Percentiles rank a stretch among this genome's conserved stretches.
Conservation (phyloP, 2,113 vertebrate genomes). For the Perca fluviatilis region DNA sequence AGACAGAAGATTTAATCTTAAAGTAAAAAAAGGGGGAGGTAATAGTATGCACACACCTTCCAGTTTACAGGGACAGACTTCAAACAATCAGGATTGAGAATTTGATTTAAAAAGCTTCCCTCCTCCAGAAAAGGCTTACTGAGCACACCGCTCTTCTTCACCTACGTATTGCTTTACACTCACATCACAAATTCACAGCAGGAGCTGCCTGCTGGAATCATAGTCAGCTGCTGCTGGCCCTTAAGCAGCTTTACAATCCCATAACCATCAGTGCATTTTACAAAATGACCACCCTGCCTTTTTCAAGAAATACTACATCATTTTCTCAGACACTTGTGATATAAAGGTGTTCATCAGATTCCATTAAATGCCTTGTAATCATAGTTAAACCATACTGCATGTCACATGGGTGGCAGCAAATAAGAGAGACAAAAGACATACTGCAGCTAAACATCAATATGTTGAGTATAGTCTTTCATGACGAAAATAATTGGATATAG, state of each 20-base stretch:
- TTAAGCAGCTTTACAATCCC: constrained; percentile 19
- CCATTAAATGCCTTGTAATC: neutral
- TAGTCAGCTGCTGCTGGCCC: constrained; percentile 7
- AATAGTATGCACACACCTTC: constrained; percentile 21
- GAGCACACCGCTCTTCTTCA: constrained; percentile 20
- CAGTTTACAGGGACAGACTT: neutral
- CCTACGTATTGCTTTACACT: constrained; percentile 9
- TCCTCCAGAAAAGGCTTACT: constrained; percentile 14
- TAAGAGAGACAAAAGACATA: no score
- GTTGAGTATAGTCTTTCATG: neutral
- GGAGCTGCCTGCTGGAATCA: constrained; percentile 44
- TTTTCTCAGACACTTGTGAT: neutral
- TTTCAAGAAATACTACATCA: neutral
- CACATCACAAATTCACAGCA: constrained; percentile 39
- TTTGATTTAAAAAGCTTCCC: constrained; percentile 27
- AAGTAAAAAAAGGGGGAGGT: neutral
- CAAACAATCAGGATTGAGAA: constrained; percentile 35
- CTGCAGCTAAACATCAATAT: neutral
- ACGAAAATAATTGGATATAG: neutral
- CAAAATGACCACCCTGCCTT: neutral
- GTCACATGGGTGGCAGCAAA: neutral
- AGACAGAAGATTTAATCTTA: constrained; percentile 34
- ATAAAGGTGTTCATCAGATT: neutral
- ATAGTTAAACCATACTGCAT: neutral
- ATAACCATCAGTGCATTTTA: constrained; percentile 14